Evolutionary conservation across 2,113 vertebrate species (phyloP), one percentile per base, ranked within the genome.

Genomic region (Phaethon lepturus): DNA sequence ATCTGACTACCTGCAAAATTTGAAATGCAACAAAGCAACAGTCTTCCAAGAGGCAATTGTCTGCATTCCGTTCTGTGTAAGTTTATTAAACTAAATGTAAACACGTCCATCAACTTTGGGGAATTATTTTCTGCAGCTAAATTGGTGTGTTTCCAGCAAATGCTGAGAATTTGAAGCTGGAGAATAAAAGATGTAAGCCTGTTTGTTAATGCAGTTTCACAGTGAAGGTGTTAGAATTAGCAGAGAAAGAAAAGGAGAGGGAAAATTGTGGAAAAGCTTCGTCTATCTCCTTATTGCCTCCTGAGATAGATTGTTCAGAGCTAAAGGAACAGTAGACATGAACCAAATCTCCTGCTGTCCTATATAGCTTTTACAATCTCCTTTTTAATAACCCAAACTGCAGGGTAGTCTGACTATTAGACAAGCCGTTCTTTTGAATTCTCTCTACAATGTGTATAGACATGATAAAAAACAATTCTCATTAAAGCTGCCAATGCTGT

Each of bases 241-340:
- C 91, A 92, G 63, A 90, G 88, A 95, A 88, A 96, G 88, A 91
- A 85, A 85, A 47, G 53, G 50, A 89, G 93, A 87, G 62, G 81
- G 95, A 94, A 96, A 95, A 97, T 90, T 93, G 87, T 47, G 2
- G 92, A 95, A 97, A 97, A 96, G 92, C 96, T 96, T 95, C 94
- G 88, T 96, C 97, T 97, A 96, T 98, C 96, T 98, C 82, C 97
- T 98, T 98, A 97, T 92, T 98, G 94, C 97, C 88, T 94, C 96
- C 92, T 81, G 91, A 97, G 96, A 93, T 95, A 95, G 91, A 97
- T 94, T 98, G 96, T 97, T 97, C 82, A 93, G 95, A 96, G 95
- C 96, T 96, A 91, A 97, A 96, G 93, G 96, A 98, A 95, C 91
- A 90, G 90, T 88, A 96, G 93, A 89, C 89, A 40, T 90, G 92